These are phyloP conservation scores for Tetramorium bicarinatum DNA, from an alignment of 2,888 invertebrate genomes.

Conservation along the genomic window DNA sequence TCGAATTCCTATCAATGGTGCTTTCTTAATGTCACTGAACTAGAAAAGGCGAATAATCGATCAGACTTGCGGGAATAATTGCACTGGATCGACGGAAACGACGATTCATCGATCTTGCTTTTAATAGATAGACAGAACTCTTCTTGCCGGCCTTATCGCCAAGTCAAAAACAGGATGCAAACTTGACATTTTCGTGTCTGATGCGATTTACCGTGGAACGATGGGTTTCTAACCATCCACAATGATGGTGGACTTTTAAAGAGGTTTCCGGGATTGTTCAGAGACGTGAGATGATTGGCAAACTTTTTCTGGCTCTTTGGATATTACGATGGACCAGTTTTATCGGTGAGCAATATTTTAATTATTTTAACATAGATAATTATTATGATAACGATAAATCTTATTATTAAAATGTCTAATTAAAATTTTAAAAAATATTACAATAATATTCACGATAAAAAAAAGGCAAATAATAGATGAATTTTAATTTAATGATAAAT, in stretches of 20 bases:
- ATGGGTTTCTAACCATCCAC: slow-evolving; percentile 52
- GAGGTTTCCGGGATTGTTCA: slow-evolving; percentile 62
- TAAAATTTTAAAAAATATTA: neutral
- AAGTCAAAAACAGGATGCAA: slow-evolving; percentile 49
- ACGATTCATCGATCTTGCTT: neutral
- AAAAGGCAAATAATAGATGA: neutral
- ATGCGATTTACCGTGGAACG: slow-evolving; percentile 48
- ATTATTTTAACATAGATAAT: neutral
- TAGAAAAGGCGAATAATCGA: neutral
- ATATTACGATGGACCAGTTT: slow-evolving; percentile 82
- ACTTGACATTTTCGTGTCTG: slow-evolving; percentile 39
- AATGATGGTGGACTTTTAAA: slow-evolving; percentile 68
- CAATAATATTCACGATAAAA: neutral
- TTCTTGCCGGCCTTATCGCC: neutral
- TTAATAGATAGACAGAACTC: neutral
- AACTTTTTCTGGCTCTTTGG: slow-evolving; percentile 81
- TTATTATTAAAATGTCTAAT: neutral
- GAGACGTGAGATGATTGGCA: slow-evolving; percentile 83
- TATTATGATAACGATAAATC: neutral
- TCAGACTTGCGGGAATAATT: slow-evolving; percentile 2
- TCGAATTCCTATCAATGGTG: neutral
- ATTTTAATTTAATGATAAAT: neutral
- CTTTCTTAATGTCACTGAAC: neutral
- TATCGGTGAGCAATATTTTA: slow-evolving; percentile 76
- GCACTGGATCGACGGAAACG: neutral